Conservation (phyloP, 2,113 vertebrate species). For the Boulengeromyrus knoepffleri region DNA sequence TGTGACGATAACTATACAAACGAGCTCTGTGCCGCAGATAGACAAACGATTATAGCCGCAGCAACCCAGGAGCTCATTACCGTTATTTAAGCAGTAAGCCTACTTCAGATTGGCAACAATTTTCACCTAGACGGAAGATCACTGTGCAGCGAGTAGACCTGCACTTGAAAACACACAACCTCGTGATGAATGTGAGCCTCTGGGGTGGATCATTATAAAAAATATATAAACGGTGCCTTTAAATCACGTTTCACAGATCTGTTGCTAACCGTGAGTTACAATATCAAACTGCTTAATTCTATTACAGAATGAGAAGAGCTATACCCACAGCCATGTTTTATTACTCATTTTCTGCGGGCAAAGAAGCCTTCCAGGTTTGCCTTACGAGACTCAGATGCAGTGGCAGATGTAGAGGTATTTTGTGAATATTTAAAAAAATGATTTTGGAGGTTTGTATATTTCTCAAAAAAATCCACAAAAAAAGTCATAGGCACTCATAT, state of each 20-base stretch:
- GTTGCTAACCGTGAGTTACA: not conserved
- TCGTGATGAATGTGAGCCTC: not conserved
- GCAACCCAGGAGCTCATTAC: slow-evolving; percentile 22
- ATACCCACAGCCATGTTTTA: not conserved
- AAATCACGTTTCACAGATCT: slow-evolving; percentile 1
- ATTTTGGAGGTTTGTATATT: not conserved
- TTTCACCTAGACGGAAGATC: slow-evolving; percentile 32
- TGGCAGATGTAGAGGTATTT: not conserved
- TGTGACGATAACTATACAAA: slow-evolving; percentile 50
- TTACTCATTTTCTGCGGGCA: not conserved
- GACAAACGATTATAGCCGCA: slow-evolving; percentile 47
- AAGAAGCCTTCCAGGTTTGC: not conserved
- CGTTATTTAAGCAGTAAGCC: slow-evolving; percentile 12
- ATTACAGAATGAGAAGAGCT: not conserved
- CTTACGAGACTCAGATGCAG: not conserved
- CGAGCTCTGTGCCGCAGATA: slow-evolving; percentile 48
- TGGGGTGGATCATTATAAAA: not conserved
- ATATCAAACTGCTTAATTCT: not conserved
- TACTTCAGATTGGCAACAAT: not conserved
- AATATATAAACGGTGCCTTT: not conserved
- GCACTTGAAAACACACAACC: slow-evolving; percentile 27
- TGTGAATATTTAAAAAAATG: not conserved
- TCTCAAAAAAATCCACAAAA: not conserved
- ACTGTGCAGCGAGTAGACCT: slow-evolving; percentile 20
- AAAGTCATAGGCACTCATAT: not conserved